These are phyloP conservation scores for Onychostoma macrolepis DNA, from an alignment of 2,113 vertebrate genomes.

Conservation along the genomic window DNA sequence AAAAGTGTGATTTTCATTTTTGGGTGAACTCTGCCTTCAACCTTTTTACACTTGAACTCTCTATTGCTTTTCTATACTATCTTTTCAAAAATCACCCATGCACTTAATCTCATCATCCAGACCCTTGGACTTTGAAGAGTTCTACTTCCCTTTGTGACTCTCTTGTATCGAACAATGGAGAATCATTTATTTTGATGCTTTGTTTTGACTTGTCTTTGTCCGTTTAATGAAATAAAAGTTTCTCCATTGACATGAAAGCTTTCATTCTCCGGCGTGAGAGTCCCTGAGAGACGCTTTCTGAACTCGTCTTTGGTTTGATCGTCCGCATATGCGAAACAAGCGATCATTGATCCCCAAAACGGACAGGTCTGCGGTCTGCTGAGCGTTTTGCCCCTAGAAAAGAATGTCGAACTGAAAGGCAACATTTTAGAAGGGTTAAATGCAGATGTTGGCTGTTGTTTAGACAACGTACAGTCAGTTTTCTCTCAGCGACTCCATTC, in stretches of 20 bases:
- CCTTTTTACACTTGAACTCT: background rate
- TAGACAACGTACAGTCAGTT: background rate
- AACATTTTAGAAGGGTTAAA: constrained; percentile 30
- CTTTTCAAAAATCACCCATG: background rate
- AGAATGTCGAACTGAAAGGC: background rate
- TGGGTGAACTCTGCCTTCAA: background rate
- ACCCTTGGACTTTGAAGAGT: constrained; percentile 7
- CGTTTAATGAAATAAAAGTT: constrained; percentile 36
- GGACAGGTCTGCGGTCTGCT: constrained; percentile 39
- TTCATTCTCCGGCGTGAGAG: constrained; percentile 38
- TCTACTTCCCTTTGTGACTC: constrained; percentile 32
- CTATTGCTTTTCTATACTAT: background rate
- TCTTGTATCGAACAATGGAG: constrained; percentile 43
- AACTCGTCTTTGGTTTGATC: constrained; percentile 41
- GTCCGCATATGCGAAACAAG: constrained; percentile 41
- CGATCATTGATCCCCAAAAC: constrained; percentile 35
- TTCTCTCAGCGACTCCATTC: background rate
- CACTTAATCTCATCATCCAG: background rate
- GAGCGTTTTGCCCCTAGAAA: background rate
- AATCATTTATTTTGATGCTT: constrained; percentile 25
- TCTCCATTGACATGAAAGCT: constrained; percentile 25
- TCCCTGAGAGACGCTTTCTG: constrained; percentile 48
- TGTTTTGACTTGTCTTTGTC: constrained; percentile 29
- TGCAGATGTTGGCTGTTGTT: background rate
- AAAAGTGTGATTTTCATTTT: background rate